These are phyloP conservation scores for Otolemur crassicaudatus DNA, from an alignment of 2,797 vertebrate species.

Conservation along the genomic window DNA sequence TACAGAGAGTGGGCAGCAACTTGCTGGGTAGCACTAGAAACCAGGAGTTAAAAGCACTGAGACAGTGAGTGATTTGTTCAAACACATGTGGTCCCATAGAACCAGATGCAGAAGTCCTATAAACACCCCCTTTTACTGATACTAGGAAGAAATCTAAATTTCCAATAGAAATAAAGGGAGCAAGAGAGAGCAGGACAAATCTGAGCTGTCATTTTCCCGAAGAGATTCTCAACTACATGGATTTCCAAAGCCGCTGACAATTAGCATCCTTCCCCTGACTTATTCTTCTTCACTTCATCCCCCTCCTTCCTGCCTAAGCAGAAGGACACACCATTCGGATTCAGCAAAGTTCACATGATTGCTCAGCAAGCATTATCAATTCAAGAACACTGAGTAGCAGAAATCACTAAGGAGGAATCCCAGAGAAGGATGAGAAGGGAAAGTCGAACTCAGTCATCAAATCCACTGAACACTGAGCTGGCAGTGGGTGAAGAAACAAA, in stretches of 20 bases:
- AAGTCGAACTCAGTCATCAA: background rate
- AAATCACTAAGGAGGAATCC: background rate
- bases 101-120: background rate
- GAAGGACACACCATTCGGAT: background rate
- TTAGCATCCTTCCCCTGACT: background rate
- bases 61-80: background rate
- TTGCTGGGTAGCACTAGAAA: fast-evolving
- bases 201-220: background rate
- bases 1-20: background rate
- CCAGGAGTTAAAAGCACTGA: background rate
- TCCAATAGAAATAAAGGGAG: background rate
- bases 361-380: background rate
- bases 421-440: background rate
- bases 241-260: background rate
- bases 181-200: background rate
- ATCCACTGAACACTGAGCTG: background rate
- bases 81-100: background rate
- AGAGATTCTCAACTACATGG: background rate
- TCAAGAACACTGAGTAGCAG: background rate
- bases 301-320: background rate
- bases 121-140: background rate
- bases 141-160: background rate
- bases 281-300: background rate
- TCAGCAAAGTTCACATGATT: background rate
- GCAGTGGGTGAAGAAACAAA: background rate